phyloP scores from a whole-genome alignment of 2,888 invertebrate species.

The Drosophila glabriapex region DNA sequence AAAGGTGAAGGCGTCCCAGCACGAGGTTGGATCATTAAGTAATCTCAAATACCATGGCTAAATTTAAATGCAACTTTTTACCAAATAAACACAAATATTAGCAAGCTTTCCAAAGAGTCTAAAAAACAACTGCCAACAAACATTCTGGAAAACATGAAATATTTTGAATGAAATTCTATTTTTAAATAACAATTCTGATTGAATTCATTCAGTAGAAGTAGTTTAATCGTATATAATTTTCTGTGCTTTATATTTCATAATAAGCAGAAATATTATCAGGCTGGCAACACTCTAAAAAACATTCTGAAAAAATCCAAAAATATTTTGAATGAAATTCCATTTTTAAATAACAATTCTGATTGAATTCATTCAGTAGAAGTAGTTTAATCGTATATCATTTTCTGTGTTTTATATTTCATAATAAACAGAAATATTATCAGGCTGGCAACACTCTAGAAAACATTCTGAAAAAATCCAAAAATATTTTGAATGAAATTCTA shows the following conservation, averaged over 20 bases:
- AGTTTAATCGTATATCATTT: too few relatives aligned
- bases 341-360: neutral
- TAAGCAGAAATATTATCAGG: too few relatives aligned
- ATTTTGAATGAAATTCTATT: neutral
- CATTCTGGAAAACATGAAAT: neutral
- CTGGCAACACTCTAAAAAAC: neutral
- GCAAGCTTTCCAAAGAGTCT: neutral
- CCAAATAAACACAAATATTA: neutral
- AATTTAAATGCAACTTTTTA: neutral
- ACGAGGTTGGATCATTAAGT: constrained; percentile 38
- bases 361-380: neutral
- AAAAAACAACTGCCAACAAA: neutral
- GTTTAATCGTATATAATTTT: too few relatives aligned
- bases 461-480: neutral
- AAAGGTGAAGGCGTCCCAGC: constrained; percentile 3
- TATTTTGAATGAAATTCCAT: neutral
- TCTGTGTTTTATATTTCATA: neutral
- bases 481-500: neutral
- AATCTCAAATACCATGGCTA: neutral
- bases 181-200: neutral
- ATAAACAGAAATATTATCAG: too few relatives aligned
- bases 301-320: neutral
- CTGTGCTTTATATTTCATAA: neutral
- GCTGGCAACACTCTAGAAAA: neutral
- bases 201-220: neutral